These are phyloP conservation scores for Apoderus coryli DNA, from an alignment of 2,888 invertebrate species.

Conservation along the genomic window DNA sequence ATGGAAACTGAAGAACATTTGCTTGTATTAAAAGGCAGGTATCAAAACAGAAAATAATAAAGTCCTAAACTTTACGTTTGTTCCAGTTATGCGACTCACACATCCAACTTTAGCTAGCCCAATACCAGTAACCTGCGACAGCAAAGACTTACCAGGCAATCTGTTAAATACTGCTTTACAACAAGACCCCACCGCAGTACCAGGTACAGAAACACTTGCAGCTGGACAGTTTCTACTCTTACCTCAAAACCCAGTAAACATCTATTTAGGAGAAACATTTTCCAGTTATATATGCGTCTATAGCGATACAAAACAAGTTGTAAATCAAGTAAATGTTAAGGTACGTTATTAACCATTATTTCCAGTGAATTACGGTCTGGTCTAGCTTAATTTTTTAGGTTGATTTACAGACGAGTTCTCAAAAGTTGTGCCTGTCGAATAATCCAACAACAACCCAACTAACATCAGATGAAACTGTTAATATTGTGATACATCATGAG, in stretches of 20 bases:
- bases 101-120: slow-evolving; percentile 78
- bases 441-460: slow-evolving; percentile 43
- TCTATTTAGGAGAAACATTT: slow-evolving; percentile 96
- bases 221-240: slow-evolving; percentile 81
- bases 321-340: slow-evolving; percentile 72
- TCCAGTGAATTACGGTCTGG: too few relatives aligned
- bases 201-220: slow-evolving; percentile 67
- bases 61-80: slow-evolving; percentile 8
- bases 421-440: slow-evolving; percentile 69
- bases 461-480: slow-evolving; percentile 71
- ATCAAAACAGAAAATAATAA: too few relatives aligned
- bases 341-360: too few relatives aligned
- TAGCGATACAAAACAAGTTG: slow-evolving; percentile 79
- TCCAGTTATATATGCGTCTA: slow-evolving; percentile 95
- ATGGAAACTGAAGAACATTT: slow-evolving; percentile 29
- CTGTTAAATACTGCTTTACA: slow-evolving; percentile 63
- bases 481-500: slow-evolving; percentile 95
- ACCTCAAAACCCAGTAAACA: slow-evolving; percentile 95
- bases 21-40: slow-evolving; percentile 26
- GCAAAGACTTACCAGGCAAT: slow-evolving; percentile 71
- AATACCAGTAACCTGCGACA: slow-evolving; percentile 69
- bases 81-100: slow-evolving; percentile 81
- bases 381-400: too few relatives aligned
- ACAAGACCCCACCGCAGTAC: slow-evolving; percentile 71
- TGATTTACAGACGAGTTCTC: slow-evolving; percentile 85